Percentiles rank a stretch among this genome's conserved stretches.
phyloP scores from a whole-genome alignment of 2,888 invertebrate genomes.

The Rhagium mordax region DNA sequence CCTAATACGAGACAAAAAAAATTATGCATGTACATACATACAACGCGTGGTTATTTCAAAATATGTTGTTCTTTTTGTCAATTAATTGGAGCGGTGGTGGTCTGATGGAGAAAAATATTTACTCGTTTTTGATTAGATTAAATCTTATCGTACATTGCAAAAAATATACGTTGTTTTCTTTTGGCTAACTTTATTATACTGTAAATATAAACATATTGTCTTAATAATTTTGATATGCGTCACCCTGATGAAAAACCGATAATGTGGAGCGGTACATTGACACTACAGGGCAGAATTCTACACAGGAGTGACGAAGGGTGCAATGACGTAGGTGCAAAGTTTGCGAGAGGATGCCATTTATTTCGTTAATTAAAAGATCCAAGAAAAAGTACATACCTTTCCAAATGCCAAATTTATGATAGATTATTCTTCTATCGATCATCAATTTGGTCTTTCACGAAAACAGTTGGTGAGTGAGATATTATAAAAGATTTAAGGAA shows the following conservation, averaged over 20 bases:
- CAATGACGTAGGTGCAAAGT: slow-evolving; percentile 8
- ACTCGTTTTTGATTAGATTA: too few species aligned
- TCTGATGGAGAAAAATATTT: neutral
- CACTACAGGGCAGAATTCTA: slow-evolving; percentile 7
- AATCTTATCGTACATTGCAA: neutral
- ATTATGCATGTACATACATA: neutral
- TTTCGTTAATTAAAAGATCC: too few species aligned
- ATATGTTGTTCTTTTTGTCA: neutral
- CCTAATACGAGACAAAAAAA: too few species aligned
- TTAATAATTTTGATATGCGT: neutral
- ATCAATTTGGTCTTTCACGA: too few species aligned
- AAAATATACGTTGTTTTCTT: neutral
- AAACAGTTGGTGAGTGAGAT: too few species aligned
- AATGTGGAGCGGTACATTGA: slow-evolving; percentile 1
- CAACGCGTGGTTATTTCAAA: too few species aligned
- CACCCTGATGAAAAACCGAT: slow-evolving; percentile 16
- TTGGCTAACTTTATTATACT: neutral
- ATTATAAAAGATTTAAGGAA: too few species aligned
- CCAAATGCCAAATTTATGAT: too few species aligned
- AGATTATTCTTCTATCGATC: too few species aligned
- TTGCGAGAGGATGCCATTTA: too few species aligned
- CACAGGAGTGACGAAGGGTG: neutral
- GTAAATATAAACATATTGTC: neutral
- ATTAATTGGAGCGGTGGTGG: neutral
- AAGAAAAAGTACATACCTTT: too few species aligned